phyloP scores from a whole-genome alignment of 2,113 vertebrate genomes.

The Sapajus apella region DNA sequence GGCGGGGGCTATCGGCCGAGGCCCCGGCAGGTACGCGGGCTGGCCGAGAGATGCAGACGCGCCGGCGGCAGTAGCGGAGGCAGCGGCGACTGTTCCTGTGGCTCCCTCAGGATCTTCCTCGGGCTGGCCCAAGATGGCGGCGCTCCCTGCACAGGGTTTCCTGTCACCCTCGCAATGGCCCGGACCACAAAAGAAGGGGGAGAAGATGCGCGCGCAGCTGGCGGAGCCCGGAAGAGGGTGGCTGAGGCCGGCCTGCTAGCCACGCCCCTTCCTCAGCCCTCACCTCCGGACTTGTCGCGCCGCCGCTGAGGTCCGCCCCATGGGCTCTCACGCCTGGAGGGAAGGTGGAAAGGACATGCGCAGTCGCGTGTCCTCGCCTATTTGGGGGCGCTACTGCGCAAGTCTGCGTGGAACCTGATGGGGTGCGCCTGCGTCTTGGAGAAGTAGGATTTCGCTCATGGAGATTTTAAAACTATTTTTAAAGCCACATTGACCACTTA shows the following conservation, averaged over 20 bases:
- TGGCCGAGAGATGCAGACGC: background rate
- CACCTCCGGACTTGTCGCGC: background rate
- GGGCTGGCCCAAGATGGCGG: slow-evolving; percentile 93
- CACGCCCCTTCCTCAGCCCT: slow-evolving; percentile 62
- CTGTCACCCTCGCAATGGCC: slow-evolving; percentile 86
- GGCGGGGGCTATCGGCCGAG: slow-evolving; percentile 44
- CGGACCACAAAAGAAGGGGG: slow-evolving; percentile 82
- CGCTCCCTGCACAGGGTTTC: slow-evolving; percentile 91
- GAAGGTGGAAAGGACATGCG: slow-evolving; percentile 41
- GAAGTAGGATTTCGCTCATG: fast-evolving
- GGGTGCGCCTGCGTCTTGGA: fast-evolving
- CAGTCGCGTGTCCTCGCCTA: background rate
- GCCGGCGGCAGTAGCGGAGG: background rate
- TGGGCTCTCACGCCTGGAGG: background rate
- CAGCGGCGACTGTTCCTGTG: slow-evolving; percentile 52
- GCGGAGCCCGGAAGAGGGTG: slow-evolving; percentile 53
- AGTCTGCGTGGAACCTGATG: fast-evolving
- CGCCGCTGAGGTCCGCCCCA: background rate
- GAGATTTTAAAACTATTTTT: background rate
- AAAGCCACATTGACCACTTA: background rate
- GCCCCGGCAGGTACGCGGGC: slow-evolving; percentile 42
- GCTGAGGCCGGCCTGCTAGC: background rate
- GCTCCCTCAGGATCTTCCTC: slow-evolving; percentile 86
- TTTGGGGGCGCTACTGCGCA: background rate
- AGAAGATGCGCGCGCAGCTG: slow-evolving; percentile 71